Conservation (phyloP, 2,888 invertebrate genomes). For the Arrhopalites spinosus region DNA sequence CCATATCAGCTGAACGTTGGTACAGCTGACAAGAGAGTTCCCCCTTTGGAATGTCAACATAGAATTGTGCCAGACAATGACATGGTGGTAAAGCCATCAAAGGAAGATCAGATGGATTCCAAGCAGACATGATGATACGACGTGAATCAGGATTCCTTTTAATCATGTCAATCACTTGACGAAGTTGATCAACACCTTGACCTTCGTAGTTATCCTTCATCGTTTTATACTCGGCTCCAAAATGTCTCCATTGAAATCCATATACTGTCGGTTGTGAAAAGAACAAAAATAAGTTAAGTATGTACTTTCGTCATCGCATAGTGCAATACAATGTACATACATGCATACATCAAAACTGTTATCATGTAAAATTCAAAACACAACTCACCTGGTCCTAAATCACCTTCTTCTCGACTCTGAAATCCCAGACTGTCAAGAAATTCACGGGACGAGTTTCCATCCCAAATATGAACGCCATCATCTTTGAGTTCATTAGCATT, state of each 20-base stretch:
- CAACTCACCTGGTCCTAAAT: slow-evolving; percentile 83
- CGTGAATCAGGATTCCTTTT: slow-evolving; percentile 81
- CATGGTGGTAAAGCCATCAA: slow-evolving; percentile 97
- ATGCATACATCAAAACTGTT: too few relatives aligned
- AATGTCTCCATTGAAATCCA: slow-evolving; percentile 98
- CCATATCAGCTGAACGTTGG: slow-evolving; percentile 97
- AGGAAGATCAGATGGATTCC: slow-evolving; percentile 88
- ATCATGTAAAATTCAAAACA: too few relatives aligned
- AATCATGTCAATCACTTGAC: slow-evolving; percentile 76
- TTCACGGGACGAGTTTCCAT: slow-evolving; percentile 86
- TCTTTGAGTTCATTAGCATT: slow-evolving; percentile 79
- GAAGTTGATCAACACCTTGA: slow-evolving; percentile 87
- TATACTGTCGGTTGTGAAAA: too few relatives aligned
- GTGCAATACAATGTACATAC: too few relatives aligned
- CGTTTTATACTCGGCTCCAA: slow-evolving; percentile 85
- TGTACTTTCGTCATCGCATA: too few relatives aligned
- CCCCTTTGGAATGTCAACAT: slow-evolving; percentile 67
- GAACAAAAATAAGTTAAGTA: too few relatives aligned
- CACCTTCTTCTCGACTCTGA: slow-evolving; percentile 73
- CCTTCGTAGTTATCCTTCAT: slow-evolving; percentile 81
- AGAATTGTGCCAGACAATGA: slow-evolving; percentile 93
- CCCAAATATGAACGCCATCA: slow-evolving; percentile 91
- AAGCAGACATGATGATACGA: slow-evolving; percentile 89
- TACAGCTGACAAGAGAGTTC: slow-evolving; percentile 91
- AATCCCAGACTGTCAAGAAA: slow-evolving; percentile 67